Conservation (phyloP, 2,113 vertebrate species). For the Propithecus coquereli region DNA sequence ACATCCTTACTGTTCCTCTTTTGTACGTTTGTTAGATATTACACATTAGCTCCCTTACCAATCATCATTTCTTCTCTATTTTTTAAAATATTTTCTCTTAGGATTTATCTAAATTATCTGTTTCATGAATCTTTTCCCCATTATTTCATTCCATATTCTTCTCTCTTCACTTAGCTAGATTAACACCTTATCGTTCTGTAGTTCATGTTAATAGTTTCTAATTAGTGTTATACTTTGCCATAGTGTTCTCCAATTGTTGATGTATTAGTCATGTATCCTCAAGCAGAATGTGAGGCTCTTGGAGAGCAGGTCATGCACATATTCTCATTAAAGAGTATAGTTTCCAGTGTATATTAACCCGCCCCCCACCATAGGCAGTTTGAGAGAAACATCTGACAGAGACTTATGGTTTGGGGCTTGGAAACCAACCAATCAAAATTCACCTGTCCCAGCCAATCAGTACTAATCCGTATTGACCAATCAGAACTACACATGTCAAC, state of each 20-base stretch:
- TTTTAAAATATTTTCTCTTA: neutral
- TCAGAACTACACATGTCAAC: too few relatives aligned
- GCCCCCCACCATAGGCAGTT: too few relatives aligned
- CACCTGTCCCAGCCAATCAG: too few relatives aligned
- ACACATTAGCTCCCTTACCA: neutral
- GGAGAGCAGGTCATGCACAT: neutral
- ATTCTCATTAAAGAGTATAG: neutral
- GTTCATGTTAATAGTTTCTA: neutral
- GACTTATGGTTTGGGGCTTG: too few relatives aligned
- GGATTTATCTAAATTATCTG: neutral
- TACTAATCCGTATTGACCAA: too few relatives aligned
- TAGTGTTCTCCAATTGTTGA: neutral
- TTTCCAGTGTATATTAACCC: neutral
- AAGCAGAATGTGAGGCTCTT: neutral
- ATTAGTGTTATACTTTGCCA: neutral
- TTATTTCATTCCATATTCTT: neutral
- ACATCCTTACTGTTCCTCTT: neutral
- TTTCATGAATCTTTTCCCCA: neutral
- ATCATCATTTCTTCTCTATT: neutral
- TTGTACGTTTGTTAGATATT: neutral
- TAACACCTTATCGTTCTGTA: neutral
- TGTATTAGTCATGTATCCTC: neutral
- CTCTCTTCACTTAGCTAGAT: neutral
- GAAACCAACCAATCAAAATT: too few relatives aligned
- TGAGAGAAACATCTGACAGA: too few relatives aligned